Conservation (phyloP, 2,113 vertebrate species). For the Amphiprion percula region DNA sequence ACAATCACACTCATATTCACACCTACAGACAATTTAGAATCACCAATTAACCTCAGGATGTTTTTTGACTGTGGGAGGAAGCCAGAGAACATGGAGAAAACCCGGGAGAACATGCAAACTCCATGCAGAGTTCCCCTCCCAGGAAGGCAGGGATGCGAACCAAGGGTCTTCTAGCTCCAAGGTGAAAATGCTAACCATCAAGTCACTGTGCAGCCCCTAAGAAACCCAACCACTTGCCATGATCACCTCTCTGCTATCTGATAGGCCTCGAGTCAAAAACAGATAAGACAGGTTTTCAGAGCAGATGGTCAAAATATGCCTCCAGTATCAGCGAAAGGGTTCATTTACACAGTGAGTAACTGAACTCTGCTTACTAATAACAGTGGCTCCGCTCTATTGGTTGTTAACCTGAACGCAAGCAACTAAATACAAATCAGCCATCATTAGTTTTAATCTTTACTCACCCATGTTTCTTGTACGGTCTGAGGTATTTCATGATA, state of each 20-base stretch:
- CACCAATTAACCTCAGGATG: too few relatives aligned
- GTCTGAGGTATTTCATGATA: not conserved
- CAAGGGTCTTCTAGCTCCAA: too few relatives aligned
- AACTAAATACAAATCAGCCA: not conserved
- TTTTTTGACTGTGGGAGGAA: too few relatives aligned
- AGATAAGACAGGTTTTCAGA: slow-evolving; percentile 40
- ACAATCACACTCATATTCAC: too few relatives aligned
- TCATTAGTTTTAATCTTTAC: not conserved
- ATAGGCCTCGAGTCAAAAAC: slow-evolving; percentile 32
- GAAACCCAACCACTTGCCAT: slow-evolving; percentile 24
- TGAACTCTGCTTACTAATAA: not conserved
- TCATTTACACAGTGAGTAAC: not conserved
- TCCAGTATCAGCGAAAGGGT: not conserved
- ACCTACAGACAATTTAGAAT: too few relatives aligned
- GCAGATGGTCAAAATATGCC: slow-evolving; percentile 36
- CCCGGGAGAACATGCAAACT: too few relatives aligned
- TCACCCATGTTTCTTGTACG: too few relatives aligned
- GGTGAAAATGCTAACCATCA: too few relatives aligned
- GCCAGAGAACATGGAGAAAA: too few relatives aligned
- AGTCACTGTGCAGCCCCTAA: too few relatives aligned
- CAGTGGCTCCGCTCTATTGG: not conserved
- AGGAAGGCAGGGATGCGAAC: too few relatives aligned
- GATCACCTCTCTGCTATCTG: slow-evolving; percentile 30
- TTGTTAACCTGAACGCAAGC: not conserved
- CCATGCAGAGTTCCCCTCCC: too few relatives aligned